Percentiles rank a stretch among this genome's conserved stretches.
phyloP scores from a whole-genome alignment of 2,888 invertebrate genomes.

The Platycheirus albimanus region DNA sequence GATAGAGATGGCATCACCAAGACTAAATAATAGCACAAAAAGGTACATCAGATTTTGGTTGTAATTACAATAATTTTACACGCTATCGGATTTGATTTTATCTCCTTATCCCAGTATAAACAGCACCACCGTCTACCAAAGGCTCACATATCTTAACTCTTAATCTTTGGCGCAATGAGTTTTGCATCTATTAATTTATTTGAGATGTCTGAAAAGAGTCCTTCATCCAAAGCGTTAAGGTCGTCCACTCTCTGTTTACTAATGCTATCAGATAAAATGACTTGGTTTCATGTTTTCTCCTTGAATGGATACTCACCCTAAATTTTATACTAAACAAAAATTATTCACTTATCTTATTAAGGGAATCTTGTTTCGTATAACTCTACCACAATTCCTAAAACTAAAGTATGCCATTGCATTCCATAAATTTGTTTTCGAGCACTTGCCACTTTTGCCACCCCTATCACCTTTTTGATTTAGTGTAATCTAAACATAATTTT shows the following conservation, averaged over 20 bases:
- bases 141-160: background rate
- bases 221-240: conserved; percentile 33
- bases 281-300: conserved; percentile 45
- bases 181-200: conserved; percentile 45
- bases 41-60: conserved; percentile 24
- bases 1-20: conserved; percentile 15
- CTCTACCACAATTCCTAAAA: conserved; percentile 41
- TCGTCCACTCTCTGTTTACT: conserved; percentile 48
- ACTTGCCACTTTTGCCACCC: conserved; percentile 3
- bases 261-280: conserved; percentile 64
- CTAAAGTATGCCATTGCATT: conserved; percentile 21
- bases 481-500: conserved; percentile 49
- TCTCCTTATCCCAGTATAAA: conserved; percentile 9
- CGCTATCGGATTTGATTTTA: conserved; percentile 75
- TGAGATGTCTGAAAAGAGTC: background rate
- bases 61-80: conserved; percentile 77
- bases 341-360: conserved; percentile 40
- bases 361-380: conserved; percentile 33
- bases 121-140: conserved; percentile 26
- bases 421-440: conserved; percentile 1
- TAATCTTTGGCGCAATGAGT: conserved; percentile 12
- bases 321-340: background rate
- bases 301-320: conserved; percentile 21
- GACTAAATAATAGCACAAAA: conserved; percentile 32
- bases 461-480: background rate